phyloP scores from a whole-genome alignment of 1,140 invertebrate genomes.

The Drosophila pachea region DNA sequence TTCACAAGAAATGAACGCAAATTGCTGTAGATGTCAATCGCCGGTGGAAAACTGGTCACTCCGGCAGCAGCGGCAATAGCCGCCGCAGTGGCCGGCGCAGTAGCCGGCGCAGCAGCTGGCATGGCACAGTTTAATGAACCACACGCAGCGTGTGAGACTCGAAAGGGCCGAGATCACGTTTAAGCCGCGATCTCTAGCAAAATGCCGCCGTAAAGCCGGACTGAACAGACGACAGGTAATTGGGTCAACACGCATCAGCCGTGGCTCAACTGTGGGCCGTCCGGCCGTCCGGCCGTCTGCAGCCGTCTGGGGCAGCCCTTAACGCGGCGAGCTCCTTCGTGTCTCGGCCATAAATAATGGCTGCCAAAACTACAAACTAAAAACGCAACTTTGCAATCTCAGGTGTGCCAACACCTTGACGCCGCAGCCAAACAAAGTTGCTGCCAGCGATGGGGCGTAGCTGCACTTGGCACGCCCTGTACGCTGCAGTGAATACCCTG shows the following conservation, averaged over 20 bases:
- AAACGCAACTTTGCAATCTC: slow-evolving; percentile 59
- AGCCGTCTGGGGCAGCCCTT: neutral
- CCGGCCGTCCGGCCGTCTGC: neutral
- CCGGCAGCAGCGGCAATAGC: too few species aligned
- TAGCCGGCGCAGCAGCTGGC: slow-evolving; percentile 6
- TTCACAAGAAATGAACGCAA: slow-evolving; percentile 43
- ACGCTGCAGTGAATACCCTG: slow-evolving; percentile 52
- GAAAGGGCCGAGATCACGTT: slow-evolving; percentile 42
- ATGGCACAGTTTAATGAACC: slow-evolving; percentile 42
- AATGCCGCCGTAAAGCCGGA: slow-evolving; percentile 12
- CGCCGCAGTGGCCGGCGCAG: too few species aligned
- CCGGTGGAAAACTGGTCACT: slow-evolving; percentile 38
- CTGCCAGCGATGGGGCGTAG: slow-evolving; percentile 15
- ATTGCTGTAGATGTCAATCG: slow-evolving; percentile 41
- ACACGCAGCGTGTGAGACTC: slow-evolving; percentile 2
- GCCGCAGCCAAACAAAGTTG: slow-evolving; percentile 69
- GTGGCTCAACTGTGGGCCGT: too few species aligned
- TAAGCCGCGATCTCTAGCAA: slow-evolving; percentile 19
- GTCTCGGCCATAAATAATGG: slow-evolving; percentile 19
- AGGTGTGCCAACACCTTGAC: slow-evolving; percentile 65
- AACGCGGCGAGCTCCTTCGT: neutral
- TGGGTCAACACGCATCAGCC: slow-evolving; percentile 34
- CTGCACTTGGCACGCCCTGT: slow-evolving; percentile 55
- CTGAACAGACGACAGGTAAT: slow-evolving; percentile 1
- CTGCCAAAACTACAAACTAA: slow-evolving; percentile 7